Evolutionary conservation across 2,797 vertebrate species (phyloP), one percentile per base, ranked within the genome.

Genomic region (Scomberomorus guttatus): DNA sequence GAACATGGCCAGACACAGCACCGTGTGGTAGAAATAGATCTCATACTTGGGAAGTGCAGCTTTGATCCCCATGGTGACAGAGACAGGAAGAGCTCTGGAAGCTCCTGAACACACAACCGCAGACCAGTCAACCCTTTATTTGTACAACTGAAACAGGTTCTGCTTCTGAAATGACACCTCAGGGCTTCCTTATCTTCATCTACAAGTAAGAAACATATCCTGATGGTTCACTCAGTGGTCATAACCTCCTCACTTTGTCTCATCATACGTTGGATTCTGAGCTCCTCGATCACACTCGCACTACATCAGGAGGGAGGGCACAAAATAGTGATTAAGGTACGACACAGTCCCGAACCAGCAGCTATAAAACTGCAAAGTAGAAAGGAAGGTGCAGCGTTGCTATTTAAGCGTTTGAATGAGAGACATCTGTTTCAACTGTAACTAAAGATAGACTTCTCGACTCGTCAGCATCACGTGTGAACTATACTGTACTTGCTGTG

Each of bases 21-120:
- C 90, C 0, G 96, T 92, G 52, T 96, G 96, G 13, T 99, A 99
- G 84, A 97, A 92, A 2, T 96, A 98, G 87, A 99, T 88, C 89
- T 99, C 98, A 5, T 96, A 96, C n/a, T 89, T 93, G 8, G 98
- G 97, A 76, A 99, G 92, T 0, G 94, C 94, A 0, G 98, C 91
- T 93, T 97, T 99, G 80, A 98, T 85, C 82, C 97, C 96, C 98
- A 99, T 99, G 42, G 39, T 52, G 75, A 60, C 72, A 3, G 81
- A 34, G 81, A 66, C 15, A 22, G 24, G 48, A 72, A 62, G 68
- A 52, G 59, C 57, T 72, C 70, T 0, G 44, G 57, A 77, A 13
- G 59, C 65, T 68, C 84, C 86, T 91, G 79, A 60, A 75, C 63
- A 80, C 44, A 84, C 27, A 9, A 56, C 24, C 42, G 15, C 18